phyloP scores from a whole-genome alignment of 2,888 invertebrate species.

The Oligia strigilis region DNA sequence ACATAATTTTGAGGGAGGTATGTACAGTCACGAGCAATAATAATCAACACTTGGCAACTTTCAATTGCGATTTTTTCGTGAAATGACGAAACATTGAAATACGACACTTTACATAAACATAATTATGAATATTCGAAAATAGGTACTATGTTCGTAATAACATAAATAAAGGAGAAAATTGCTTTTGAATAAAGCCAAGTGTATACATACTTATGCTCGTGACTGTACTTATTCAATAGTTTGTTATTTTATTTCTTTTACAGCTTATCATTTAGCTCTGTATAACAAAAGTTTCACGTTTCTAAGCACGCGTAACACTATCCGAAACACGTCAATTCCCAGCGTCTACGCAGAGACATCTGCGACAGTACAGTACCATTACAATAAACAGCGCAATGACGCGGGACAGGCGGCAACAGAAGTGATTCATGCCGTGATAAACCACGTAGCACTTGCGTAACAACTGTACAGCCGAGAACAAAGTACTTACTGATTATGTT shows the following conservation, averaged over 20 bases:
- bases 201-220: no score
- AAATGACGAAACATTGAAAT: no score
- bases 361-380: slow-evolving; percentile 31
- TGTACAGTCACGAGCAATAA: no score
- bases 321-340: slow-evolving; percentile 27
- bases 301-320: not conserved
- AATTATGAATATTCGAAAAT: no score
- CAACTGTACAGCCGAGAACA: slow-evolving; percentile 42
- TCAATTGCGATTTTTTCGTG: no score
- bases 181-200: no score
- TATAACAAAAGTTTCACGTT: not conserved
- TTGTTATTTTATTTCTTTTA: not conserved
- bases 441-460: slow-evolving; percentile 62
- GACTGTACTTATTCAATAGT: not conserved
- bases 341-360: slow-evolving; percentile 29
- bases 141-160: no score
- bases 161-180: no score
- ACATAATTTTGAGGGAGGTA: not conserved
- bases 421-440: slow-evolving; percentile 64
- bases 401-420: slow-evolving; percentile 48
- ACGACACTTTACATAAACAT: no score
- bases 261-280: not conserved
- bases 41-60: no score
- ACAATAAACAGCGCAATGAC: slow-evolving; percentile 55
- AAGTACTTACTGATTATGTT: slow-evolving; percentile 52